Base-by-base conservation (phyloP, 2,888 invertebrate species). In the Tyria jacobaeae region DNA sequence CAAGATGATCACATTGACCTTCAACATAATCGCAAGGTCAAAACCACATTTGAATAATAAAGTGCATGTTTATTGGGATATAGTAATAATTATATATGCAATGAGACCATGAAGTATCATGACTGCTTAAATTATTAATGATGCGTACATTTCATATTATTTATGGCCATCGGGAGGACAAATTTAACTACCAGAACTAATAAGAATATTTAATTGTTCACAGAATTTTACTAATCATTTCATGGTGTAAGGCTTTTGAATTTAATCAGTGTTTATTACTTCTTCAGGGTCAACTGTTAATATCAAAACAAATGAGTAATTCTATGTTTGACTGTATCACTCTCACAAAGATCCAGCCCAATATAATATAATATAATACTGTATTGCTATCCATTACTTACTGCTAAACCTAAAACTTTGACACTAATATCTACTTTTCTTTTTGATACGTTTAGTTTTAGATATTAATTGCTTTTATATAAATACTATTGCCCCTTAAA, bases 31-130 rank as follows among this genome's bases (percentile, higher is more conserved):
- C 75, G 75, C 75, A 75, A 76, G 75, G 63, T 68, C 71, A 66
- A 75, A 76, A 73, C 66, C 73, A 75, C 72, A 80, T 80, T 78
- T 79, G 76, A 80, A 83, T 83, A 79, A 71, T 78, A 76, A 80
- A 82, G 76, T 75, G 77, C 60, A 76, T 80, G 71, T 80, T 80
- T 78, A 81, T 73, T 73, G 68, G 66, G 66, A 64, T 68, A 66
- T 62, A 67, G 68, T 62, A 75, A 69, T 72, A 78, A 78, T 80
- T 79, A 81, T 67, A 68, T 70, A 66, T 68, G 66, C 71, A 74
- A 75, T 65, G 68, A 71, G 77, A 74, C 71, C 76, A 65, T 76
- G 73, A 68, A 68, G 62, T 55, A 35, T 59, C 72, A 60, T 75
- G 71, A 62, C 50, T 75, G 78, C 73, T 79, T 70, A 76, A 73